Conservation (phyloP, 2,797 vertebrate genomes). For the Glossophaga mutica region DNA sequence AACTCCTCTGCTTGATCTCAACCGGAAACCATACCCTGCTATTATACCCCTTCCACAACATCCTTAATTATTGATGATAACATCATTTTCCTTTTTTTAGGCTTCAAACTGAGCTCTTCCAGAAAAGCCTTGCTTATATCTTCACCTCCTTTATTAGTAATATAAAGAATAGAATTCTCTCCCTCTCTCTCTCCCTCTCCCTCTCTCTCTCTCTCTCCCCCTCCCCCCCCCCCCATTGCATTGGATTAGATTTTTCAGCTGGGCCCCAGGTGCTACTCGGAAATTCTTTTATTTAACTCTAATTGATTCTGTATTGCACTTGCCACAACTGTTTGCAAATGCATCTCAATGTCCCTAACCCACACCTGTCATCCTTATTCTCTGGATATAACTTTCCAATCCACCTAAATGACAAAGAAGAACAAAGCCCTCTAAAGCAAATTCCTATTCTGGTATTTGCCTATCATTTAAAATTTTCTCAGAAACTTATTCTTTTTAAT, state of each 20-base stretch:
- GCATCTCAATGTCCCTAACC: background rate
- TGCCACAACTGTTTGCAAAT: constrained; percentile 39
- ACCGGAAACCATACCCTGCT: background rate
- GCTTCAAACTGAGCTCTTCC: background rate
- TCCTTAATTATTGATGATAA: background rate
- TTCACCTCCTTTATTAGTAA: background rate
- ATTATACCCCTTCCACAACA: background rate
- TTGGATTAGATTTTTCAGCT: constrained; percentile 6
- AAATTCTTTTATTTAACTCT: constrained; percentile 59
- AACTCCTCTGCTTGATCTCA: constrained; percentile 11
- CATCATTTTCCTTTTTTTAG: background rate
- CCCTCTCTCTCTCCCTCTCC: background rate
- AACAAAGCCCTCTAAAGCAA: background rate
- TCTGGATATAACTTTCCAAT: constrained; percentile 23
- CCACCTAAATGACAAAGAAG: constrained; percentile 10
- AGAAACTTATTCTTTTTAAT: background rate
- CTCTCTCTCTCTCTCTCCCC: background rate
- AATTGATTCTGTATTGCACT: constrained; percentile 51
- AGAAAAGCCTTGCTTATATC: background rate
- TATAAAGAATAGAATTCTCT: background rate
- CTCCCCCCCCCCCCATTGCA: background rate
- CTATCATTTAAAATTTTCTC: background rate
- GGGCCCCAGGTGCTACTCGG: background rate
- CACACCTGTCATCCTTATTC: constrained; percentile 39
- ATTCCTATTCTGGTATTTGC: background rate